Conservation (phyloP, 2,113 vertebrate genomes). For the Pseudorectes ferrugineus region DNA sequence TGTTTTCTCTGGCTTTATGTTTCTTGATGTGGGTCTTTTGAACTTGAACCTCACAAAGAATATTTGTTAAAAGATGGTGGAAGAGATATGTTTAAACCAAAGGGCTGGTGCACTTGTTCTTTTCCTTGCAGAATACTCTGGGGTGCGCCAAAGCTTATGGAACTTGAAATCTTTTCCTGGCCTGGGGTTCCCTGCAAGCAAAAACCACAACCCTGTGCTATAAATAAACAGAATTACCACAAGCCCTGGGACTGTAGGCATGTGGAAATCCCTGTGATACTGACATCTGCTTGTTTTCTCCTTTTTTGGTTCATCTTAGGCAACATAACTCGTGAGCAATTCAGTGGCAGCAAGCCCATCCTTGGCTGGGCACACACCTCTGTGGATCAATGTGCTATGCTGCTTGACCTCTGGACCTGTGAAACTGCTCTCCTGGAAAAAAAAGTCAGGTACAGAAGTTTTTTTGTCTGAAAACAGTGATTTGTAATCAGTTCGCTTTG, state of each 20-base stretch:
- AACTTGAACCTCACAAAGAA: neutral
- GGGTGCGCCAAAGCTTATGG: neutral
- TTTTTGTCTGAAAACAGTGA: neutral
- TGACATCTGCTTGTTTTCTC: neutral
- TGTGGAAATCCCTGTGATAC: neutral
- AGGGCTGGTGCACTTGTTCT: neutral
- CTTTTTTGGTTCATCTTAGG: neutral
- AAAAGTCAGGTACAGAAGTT: slow-evolving; percentile 57
- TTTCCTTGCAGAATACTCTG: neutral
- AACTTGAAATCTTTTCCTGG: neutral
- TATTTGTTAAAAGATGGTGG: neutral
- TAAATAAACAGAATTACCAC: neutral
- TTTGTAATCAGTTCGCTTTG: neutral
- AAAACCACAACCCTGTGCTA: neutral
- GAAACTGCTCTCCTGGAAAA: slow-evolving; percentile 70
- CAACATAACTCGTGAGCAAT: neutral
- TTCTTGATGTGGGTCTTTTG: neutral
- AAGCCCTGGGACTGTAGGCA: neutral
- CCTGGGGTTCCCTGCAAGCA: neutral
- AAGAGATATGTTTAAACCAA: neutral
- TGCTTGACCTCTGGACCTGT: slow-evolving; percentile 77
- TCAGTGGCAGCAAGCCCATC: neutral
- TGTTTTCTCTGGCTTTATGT: neutral
- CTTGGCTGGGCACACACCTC: slow-evolving; percentile 17
- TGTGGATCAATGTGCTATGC: slow-evolving; percentile 65